Conservation (phyloP, 1,140 invertebrate species). For the Notospermus geniculatus region DNA sequence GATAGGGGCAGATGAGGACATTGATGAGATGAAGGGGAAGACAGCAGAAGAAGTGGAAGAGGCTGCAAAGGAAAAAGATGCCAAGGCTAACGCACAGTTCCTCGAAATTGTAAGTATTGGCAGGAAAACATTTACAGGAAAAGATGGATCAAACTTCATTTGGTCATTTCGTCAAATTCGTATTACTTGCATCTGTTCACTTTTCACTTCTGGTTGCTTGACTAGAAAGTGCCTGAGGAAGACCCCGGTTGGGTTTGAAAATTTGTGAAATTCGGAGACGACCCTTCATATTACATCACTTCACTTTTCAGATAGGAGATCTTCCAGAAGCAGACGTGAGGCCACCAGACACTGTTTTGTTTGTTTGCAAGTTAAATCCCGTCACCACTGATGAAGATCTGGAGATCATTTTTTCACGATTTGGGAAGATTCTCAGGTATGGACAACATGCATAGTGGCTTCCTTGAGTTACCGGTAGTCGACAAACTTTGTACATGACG, state of each 20-base stretch:
- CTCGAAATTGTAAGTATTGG: conserved; percentile 77
- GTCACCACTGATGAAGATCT: conserved; percentile 97
- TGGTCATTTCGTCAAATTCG: no score
- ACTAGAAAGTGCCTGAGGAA: no score
- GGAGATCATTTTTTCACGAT: conserved; percentile 96
- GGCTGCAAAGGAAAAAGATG: conserved; percentile 86
- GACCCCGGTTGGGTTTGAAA: no score
- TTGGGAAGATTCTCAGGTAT: conserved; percentile 84
- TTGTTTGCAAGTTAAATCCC: conserved; percentile 99
- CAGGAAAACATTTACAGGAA: neutral
- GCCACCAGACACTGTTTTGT: conserved; percentile 98
- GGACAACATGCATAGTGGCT: no score
- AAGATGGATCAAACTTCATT: conserved; percentile 5
- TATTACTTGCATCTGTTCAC: no score
- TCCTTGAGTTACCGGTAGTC: no score
- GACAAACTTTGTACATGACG: no score
- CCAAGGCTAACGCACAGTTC: conserved; percentile 93
- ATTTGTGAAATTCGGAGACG: no score
- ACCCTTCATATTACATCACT: no score
- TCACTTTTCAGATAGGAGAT: conserved; percentile 71
- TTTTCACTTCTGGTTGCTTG: no score
- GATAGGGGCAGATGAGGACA: conserved; percentile 91
- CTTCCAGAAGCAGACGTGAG: conserved; percentile 95
- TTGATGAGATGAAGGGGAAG: conserved; percentile 87
- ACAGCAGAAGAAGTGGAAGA: conserved; percentile 81